These are phyloP conservation scores for Trinorchestia longiramus DNA, from an alignment of 1,140 invertebrate genomes.

Conservation along the genomic window DNA sequence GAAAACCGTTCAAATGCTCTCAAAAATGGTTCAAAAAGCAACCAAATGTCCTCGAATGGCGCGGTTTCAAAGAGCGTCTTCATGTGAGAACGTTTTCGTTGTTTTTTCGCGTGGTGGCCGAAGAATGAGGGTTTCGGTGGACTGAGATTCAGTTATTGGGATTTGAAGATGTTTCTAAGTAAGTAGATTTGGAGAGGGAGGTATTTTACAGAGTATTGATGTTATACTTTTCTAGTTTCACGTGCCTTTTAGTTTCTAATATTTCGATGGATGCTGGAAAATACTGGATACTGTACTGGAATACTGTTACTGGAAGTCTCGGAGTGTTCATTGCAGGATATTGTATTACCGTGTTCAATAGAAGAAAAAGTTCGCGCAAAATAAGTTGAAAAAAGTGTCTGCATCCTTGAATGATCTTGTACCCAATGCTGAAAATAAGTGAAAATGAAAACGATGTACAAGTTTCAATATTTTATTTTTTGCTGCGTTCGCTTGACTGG, in stretches of 20 bases:
- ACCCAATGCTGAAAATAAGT: neutral
- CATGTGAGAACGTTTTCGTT: neutral
- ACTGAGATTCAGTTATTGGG: neutral
- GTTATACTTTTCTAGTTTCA: neutral
- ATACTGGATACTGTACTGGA: no score
- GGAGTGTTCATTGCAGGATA: neutral
- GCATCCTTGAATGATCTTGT: neutral
- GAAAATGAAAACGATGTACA: neutral
- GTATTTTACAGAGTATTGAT: neutral
- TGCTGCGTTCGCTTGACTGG: neutral
- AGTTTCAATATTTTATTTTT: neutral
- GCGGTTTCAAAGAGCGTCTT: neutral
- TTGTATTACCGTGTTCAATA: neutral
- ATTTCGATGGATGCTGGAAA: neutral
- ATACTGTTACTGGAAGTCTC: neutral
- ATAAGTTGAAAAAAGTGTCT: neutral
- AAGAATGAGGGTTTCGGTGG: neutral
- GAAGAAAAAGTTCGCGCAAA: neutral
- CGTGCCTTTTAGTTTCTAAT: neutral
- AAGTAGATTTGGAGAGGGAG: neutral
- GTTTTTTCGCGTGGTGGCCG: neutral
- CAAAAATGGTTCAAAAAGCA: constrained; percentile 20
- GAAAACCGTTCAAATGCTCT: neutral
- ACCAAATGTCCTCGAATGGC: neutral
- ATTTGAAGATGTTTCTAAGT: neutral